Percentiles rank a stretch among this genome's conserved stretches.
Evolutionary conservation across 2,113 vertebrate species (phyloP).

Genomic region (Colius striatus): DNA sequence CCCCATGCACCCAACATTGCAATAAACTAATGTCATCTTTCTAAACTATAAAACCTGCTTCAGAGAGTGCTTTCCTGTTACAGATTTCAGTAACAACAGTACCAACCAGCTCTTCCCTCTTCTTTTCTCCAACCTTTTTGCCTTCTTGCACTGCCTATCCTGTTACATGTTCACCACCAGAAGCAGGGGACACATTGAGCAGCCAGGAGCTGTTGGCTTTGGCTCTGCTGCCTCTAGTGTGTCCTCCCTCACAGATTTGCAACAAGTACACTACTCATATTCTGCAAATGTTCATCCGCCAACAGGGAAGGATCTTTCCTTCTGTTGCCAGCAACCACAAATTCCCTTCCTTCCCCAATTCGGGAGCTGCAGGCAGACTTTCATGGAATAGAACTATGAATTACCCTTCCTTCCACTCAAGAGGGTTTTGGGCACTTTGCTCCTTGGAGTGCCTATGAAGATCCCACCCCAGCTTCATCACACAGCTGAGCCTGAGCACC

Average conservation of each 20-base stretch:
- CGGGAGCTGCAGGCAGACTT: neutral
- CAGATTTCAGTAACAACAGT: no score
- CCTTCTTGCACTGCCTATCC: neutral
- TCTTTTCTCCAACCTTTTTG: neutral
- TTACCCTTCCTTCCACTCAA: neutral
- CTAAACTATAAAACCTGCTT: no score
- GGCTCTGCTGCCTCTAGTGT: neutral
- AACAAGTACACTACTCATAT: neutral
- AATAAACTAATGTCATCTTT: no score
- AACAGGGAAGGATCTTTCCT: accelerated
- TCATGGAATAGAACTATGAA: neutral
- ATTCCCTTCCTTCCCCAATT: neutral
- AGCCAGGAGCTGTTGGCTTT: neutral
- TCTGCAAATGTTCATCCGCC: accelerated
- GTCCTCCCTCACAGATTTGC: neutral
- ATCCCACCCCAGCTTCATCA: neutral
- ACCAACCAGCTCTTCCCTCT: accelerated
- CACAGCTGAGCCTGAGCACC: neutral
- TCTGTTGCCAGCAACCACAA: neutral
- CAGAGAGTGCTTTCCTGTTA: no score
- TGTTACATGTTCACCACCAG: accelerated
- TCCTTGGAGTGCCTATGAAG: neutral
- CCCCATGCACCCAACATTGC: no score
- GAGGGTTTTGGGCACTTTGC: neutral
- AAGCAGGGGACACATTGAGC: neutral